A percentile compares a stretch with the other conserved stretches of the same genome.
These are phyloP conservation scores for Augochlorella aurata DNA, from an alignment of 2,888 invertebrate species.

Conservation along the genomic window DNA sequence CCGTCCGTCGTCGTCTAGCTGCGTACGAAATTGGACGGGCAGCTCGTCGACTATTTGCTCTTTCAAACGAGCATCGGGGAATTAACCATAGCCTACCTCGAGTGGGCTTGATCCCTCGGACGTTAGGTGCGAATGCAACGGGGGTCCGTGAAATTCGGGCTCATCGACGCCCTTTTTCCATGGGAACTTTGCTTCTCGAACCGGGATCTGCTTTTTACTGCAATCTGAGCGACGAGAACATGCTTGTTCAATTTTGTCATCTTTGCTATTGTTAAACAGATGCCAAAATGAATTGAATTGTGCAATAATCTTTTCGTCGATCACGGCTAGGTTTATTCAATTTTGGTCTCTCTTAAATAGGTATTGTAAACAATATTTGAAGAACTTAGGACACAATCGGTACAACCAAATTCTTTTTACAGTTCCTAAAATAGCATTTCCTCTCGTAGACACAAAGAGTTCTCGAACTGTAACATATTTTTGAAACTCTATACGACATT, in stretches of 20 bases:
- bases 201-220: background rate
- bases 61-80: slow-evolving; percentile 34
- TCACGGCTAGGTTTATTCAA: no score
- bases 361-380: no score
- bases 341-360: no score
- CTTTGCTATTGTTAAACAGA: no score
- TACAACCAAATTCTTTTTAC: no score
- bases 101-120: slow-evolving; percentile 9
- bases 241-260: background rate
- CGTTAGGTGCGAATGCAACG: slow-evolving; percentile 29
- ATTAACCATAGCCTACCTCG: slow-evolving; percentile 50
- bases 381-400: no score
- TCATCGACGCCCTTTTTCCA: background rate
- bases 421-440: no score
- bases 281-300: no score
- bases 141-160: slow-evolving; percentile 5
- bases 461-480: no score
- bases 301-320: no score
- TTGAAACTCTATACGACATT: no score
- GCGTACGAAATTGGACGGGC: slow-evolving; percentile 52
- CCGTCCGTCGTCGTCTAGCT: slow-evolving; percentile 22
- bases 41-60: slow-evolving; percentile 49
- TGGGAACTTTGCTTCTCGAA: background rate
- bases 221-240: background rate
- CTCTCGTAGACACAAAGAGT: no score